Evolutionary conservation across 1,140 invertebrate genomes (phyloP), one percentile per base, ranked within the genome.

Genomic region (Hyposmocoma kahamanoa): DNA sequence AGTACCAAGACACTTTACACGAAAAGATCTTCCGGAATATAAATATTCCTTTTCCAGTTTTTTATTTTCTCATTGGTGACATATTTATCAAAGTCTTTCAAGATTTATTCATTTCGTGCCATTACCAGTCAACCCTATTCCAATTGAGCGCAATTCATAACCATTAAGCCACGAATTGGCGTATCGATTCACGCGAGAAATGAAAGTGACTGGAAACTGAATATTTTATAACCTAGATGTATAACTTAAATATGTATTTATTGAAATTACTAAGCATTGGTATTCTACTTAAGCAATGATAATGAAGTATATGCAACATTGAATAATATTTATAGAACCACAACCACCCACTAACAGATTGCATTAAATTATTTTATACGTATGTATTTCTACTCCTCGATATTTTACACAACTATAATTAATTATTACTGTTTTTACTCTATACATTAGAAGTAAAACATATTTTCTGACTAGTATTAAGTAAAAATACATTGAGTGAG

Each of bases 151-250:
- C 53, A 59, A 68, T 66, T 66, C 51, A 62, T 60, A 56, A 56
- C 38, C 20, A 61, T 61, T 59, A 53, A 53, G 41, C 49, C 51
- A 52, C 65, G 51, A 56, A 57, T 55, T 52, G 47, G 68, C 76
- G 61, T 67, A 62, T 65, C 54, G 59, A 56, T 73, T 70, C 79
- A 83, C 77, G 79, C 77, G 62, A 83, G 65, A 81, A 74, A 71
- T 65, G 79, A 83, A 81, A 80, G 79, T 72, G 50, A 63, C 57
- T 64, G 59, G 56, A 57, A 67, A 53, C 50, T 54, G 50, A 52
- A 42, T 42, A 53, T 51, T 47, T 38, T 24, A 41, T 24, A 13
- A 36, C 20, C 10, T 34, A 43, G n/a, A 24, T 8, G 26, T 47
- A 22, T 43, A 50, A 56, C 47, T 55, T 15, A 13, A 17, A 36